Percentiles rank a stretch among this genome's conserved stretches.
phyloP scores from a whole-genome alignment of 2,888 invertebrate genomes.

The Sminthurides aquaticus region DNA sequence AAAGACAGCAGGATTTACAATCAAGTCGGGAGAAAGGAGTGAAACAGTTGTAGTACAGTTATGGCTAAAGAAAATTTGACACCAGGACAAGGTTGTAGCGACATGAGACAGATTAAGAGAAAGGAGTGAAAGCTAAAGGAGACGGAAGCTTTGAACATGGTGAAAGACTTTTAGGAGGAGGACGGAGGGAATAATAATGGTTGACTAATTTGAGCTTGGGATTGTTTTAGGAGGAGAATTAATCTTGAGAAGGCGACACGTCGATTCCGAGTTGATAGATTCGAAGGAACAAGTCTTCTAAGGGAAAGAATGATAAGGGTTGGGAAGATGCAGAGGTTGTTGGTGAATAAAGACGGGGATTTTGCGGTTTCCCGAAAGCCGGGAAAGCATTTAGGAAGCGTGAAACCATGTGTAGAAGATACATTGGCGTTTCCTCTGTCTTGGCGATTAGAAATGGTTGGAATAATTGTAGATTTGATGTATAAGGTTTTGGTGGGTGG shows the following conservation, averaged over 20 bases:
- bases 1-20: too few relatives aligned
- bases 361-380: slow-evolving; percentile 24
- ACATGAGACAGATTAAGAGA: too few relatives aligned
- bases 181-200: not conserved
- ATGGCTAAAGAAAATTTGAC: too few relatives aligned
- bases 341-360: slow-evolving; percentile 21
- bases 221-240: not conserved
- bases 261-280: not conserved
- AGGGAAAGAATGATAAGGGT: not conserved
- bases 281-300: not conserved
- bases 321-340: not conserved
- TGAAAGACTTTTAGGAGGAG: too few relatives aligned
- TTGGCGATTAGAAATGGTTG: not conserved
- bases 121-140: too few relatives aligned
- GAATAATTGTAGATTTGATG: not conserved
- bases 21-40: too few relatives aligned
- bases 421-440: not conserved
- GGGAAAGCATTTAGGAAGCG: slow-evolving; percentile 26
- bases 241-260: not conserved
- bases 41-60: too few relatives aligned
- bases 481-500: not conserved
- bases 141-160: too few relatives aligned
- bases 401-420: slow-evolving; percentile 19
- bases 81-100: too few relatives aligned
- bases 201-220: not conserved